Percentiles rank a stretch among this genome's conserved stretches.
Evolutionary conservation across 2,797 vertebrate genomes (phyloP).

Genomic region (Megaceryle alcyon): DNA sequence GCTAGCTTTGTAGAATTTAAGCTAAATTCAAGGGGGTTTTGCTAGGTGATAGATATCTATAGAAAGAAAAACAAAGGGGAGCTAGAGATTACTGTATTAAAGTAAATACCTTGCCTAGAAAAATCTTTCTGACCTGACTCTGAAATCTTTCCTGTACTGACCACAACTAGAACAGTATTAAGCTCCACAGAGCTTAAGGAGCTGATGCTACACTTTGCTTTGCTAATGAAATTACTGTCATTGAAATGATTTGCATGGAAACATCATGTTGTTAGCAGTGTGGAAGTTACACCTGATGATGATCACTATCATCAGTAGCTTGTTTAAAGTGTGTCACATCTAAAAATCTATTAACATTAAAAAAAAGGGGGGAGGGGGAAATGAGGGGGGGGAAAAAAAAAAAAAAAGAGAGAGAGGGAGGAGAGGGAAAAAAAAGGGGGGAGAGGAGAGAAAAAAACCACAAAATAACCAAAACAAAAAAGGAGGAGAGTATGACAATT

Average conservation of each 20-base stretch:
- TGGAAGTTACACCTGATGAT: not conserved
- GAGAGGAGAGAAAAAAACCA: too few relatives aligned
- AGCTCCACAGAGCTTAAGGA: not conserved
- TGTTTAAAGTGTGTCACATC: not conserved
- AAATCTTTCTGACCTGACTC: not conserved
- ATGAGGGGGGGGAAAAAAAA: too few relatives aligned
- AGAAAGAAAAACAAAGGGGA: constrained; percentile 8
- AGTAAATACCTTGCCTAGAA: not conserved
- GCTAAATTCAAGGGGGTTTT: not conserved
- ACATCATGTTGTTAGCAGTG: not conserved
- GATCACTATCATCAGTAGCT: not conserved
- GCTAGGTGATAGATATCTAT: not conserved
- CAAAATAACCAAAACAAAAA: too few relatives aligned
- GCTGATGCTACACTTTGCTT: not conserved
- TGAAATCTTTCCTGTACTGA: not conserved
- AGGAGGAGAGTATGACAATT: not conserved
- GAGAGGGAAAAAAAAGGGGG: too few relatives aligned
- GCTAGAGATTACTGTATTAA: not conserved
- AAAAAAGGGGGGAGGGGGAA: too few relatives aligned
- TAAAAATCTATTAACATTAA: not conserved
- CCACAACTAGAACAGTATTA: not conserved
- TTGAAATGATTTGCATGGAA: not conserved
- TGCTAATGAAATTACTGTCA: not conserved
- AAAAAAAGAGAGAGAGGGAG: too few relatives aligned
- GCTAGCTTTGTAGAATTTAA: not conserved